phyloP scores from a whole-genome alignment of 2,888 invertebrate genomes.

The Dryocosmus kuriphilus region DNA sequence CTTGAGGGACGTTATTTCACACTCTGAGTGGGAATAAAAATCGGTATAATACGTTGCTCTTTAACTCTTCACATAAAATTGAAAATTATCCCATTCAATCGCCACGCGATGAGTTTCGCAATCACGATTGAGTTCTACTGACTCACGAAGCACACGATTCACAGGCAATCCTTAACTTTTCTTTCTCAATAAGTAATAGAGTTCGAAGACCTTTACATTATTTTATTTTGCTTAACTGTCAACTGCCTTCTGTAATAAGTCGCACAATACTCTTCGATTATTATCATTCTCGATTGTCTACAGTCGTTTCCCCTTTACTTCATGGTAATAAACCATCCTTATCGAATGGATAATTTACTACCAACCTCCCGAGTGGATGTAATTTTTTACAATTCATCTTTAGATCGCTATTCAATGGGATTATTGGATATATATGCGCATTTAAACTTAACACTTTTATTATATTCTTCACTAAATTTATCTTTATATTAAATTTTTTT shows the following conservation, averaged over 20 bases:
- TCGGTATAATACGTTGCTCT: neutral
- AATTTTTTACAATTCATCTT: neutral
- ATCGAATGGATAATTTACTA: slow-evolving; percentile 23
- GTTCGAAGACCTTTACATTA: slow-evolving; percentile 21
- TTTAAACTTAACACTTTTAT: too few relatives aligned
- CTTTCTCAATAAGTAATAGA: neutral
- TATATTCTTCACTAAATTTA: too few relatives aligned
- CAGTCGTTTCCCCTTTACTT: neutral
- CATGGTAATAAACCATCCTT: neutral
- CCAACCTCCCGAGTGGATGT: neutral
- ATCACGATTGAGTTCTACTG: neutral
- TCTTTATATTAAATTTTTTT: too few relatives aligned
- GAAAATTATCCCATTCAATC: slow-evolving; percentile 14
- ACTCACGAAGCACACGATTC: slow-evolving; percentile 10
- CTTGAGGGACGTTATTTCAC: too few relatives aligned
- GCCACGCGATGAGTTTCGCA: slow-evolving; percentile 12
- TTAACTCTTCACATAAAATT: neutral
- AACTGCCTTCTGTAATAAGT: slow-evolving; percentile 1
- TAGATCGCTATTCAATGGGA: neutral
- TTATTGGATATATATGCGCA: neutral
- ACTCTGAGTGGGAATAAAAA: neutral
- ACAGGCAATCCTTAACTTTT: slow-evolving; percentile 2
- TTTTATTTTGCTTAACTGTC: slow-evolving; percentile 4
- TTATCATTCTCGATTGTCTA: slow-evolving; percentile 2
- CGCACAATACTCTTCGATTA: slow-evolving; percentile 20